Evolutionary conservation across 1,140 invertebrate genomes (phyloP), one percentile per base, ranked within the genome.

Genomic region (Colletes latitarsis): DNA sequence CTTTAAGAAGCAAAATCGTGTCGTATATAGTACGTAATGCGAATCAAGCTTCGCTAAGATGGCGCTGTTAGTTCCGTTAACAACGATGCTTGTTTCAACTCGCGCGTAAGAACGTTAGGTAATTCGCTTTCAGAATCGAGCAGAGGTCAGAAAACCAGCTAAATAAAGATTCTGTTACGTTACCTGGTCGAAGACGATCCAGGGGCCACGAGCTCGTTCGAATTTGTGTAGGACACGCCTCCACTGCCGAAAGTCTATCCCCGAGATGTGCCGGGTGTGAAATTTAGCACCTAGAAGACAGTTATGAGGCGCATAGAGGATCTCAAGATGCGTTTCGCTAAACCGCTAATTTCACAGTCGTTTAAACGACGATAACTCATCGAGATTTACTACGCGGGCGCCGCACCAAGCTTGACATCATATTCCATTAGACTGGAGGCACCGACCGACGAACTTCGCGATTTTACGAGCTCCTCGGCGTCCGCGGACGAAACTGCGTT

Each of bases 271-370:
- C 41, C 69, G 62, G 53, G 80, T 72, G 75, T 79, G 78, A 89
- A 92, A 91, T 93, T 93, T 93, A 93, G 91, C 92, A 92, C 91
- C 91, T 92, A 88, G 88, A 91, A 93, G 92, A 93, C 91, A 93
- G 92, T 93, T 93, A 93, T 88, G 90, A 90, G 86, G 87, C 85
- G 88, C 89, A 89, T 91, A 89, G 85, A 79, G 81, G 81, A 87
- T 67, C 43, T 46, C 86, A 85, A 55, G 53, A 12, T 84, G 77
- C 72, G 41, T 83, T 62, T 49, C 84, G 76, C 87, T 86, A 88
- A 92, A 92, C 92, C 92, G 92, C 92, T 93, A 93, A 93, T 93
- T 93, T 93, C 92, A 93, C 92, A 93, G 92, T 92, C 93, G 89
- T 93, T 93, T 92, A 93, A 93, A 89, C 79, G 89, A 72, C 89